Evolutionary conservation across 2,797 vertebrate species (phyloP).

Genomic region (Spinus pinus): DNA sequence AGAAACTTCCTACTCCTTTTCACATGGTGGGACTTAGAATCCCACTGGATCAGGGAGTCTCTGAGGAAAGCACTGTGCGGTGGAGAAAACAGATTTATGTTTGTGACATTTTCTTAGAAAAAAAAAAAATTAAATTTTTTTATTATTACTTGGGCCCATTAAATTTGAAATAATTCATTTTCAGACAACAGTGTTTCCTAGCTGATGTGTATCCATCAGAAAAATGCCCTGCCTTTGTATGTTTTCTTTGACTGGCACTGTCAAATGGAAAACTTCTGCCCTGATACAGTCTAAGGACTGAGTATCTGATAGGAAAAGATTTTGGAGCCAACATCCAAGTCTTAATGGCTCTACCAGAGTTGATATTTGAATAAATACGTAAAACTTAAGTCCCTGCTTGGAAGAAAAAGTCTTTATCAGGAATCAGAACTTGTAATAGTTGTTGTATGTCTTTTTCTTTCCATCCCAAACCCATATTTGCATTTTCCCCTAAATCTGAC

Average conservation of each 20-base stretch:
- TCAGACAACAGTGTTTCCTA: not conserved
- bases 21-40: not conserved
- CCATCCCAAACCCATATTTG: not conserved
- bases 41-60: not conserved
- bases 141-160: not conserved
- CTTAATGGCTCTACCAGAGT: not conserved
- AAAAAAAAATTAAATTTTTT: not conserved
- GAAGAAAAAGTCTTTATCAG: not conserved
- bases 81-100: not conserved
- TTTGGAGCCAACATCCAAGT: not conserved
- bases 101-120: not conserved
- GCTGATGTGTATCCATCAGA: not conserved
- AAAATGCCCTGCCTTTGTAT: not conserved
- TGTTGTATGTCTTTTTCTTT: not conserved
- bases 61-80: not conserved
- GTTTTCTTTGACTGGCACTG: fast-evolving
- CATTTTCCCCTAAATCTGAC: not conserved
- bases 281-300: not conserved
- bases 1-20: not conserved
- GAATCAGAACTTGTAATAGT: not conserved
- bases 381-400: not conserved
- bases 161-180: not conserved
- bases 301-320: not conserved
- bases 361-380: not conserved
- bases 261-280: not conserved